A percentile compares a stretch with the other conserved stretches of the same genome.
phyloP scores from a whole-genome alignment of 2,888 invertebrate genomes.

The Dexiosoma caninum region DNA sequence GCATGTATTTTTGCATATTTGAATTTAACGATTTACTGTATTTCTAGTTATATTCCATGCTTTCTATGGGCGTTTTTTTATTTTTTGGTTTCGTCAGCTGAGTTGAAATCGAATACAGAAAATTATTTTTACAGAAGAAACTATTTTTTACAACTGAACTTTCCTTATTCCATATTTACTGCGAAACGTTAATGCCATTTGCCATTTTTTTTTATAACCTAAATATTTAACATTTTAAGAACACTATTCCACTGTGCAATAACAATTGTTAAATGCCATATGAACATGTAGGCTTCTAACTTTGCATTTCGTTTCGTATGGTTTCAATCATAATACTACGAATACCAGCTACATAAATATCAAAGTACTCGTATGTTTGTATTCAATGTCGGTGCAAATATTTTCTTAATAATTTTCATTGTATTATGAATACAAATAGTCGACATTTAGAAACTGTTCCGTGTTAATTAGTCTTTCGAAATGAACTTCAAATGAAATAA shows the following conservation, averaged over 20 bases:
- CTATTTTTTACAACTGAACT: too few relatives aligned
- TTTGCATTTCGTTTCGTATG: neutral
- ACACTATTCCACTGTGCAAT: neutral
- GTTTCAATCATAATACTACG: constrained; percentile 1
- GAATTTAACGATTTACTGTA: too few relatives aligned
- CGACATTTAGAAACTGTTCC: constrained; percentile 49
- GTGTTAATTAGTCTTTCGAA: constrained; percentile 28
- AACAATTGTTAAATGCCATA: neutral
- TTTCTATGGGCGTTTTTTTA: too few relatives aligned
- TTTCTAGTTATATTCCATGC: too few relatives aligned
- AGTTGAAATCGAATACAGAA: too few relatives aligned
- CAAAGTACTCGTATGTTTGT: neutral
- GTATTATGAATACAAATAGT: neutral
- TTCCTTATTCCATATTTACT: too few relatives aligned
- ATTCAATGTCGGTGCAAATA: too few relatives aligned
- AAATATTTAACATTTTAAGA: neutral
- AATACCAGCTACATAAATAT: neutral
- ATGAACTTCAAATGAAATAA: constrained; percentile 31
- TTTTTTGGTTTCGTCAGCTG: too few relatives aligned
- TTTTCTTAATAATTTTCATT: constrained; percentile 35
- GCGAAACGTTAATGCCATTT: too few relatives aligned
- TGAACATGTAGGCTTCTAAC: constrained; percentile 5
- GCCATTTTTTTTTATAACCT: too few relatives aligned
- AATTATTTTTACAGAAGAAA: too few relatives aligned
- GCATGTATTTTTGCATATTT: too few relatives aligned